Evolutionary conservation across 2,888 invertebrate genomes (phyloP), one percentile per base, ranked within the genome.

Genomic region (Apamea epomidion): DNA sequence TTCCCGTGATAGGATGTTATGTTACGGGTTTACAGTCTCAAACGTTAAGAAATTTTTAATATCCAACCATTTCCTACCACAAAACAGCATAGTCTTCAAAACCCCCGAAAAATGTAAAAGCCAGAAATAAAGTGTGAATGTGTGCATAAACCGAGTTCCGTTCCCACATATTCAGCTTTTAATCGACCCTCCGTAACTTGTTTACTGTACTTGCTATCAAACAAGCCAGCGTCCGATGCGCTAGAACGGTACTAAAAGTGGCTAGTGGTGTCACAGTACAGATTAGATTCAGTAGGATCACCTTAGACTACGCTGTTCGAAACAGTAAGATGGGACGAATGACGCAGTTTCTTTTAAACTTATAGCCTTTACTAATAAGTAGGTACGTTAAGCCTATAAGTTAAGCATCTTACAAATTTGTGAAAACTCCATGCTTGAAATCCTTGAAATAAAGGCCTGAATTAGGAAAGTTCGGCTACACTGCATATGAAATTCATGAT

Each of bases 131-230:
- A 84, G 37, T 69, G 67, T 2, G 51, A 70, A 81, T 73, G 32
- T n/a, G 64, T n/a, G 69, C 62, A 18, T 76, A 78, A 88, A 81
- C 67, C 29, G 65, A 58, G 75, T 76, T 68, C n/a, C 58, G 42
- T 67, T 73, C 18, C 29, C 42, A 74, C 77, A 76, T 82, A 85
- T 78, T 88, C 86, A 70, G 86, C 37, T 85, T 85, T 88, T 86
- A 85, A 86, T 88, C 86, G 77, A 79, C 82, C 42, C 79, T 76
- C 48, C 68, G 54, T n/a, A 74, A 74, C 78, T 78, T 68, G 79
- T 79, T 85, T 79, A 82, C 71, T 71, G 69, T 69, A 65, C 68
- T 73, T 79, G 73, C 73, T 77, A 84, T 87, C 74, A 88, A 83
- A 88, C 77, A 76, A 67, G 70, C 67, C 51, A 80, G 71, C 64